Base-by-base conservation (phyloP, 2,797 vertebrate genomes). In the Helostoma temminkii region DNA sequence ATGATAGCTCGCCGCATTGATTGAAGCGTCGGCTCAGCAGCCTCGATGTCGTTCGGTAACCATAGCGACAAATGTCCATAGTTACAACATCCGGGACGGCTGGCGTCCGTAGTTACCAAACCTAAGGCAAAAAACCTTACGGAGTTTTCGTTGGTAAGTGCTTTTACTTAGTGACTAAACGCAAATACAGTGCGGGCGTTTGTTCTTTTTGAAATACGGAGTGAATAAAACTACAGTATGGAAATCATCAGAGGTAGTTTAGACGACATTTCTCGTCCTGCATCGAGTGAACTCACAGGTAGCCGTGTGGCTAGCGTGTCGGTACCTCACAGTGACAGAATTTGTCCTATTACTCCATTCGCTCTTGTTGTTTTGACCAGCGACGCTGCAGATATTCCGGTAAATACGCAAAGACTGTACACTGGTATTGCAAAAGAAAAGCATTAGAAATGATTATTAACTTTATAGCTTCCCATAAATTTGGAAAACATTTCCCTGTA, bases 201-300 rank as follows among this genome's bases (percentile, higher is more conserved):
- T 49, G 3, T 54, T 26, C 2, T n/a, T 21, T 1, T 66, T 37
- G 8, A 37, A 54, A 15, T 41, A 32, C 12, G 30, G 4, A 53
- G 6, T n/a, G n/a, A n/a, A n/a, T n/a, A 43, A 45, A 45, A 39
- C 22, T 14, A 24, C 21, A 61, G 3, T 3, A 95, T 97, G 96
- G 93, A 96, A 90, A 93, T 96, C 54, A 89, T 88, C 68, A 94
- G 79, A 82, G 93, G 94, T 6, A 93, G 62, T 68, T 83, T 96
- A 58, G 95, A 96, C 41, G 85, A 90, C 59, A 96, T 97, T 84
- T 95, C 94, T 65, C 91, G 93, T 50, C 92, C 95, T 70, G 82
- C 91, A 25, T 93, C 92, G 56, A 87, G 63, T 39, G 95, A 93
- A 60, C 85, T 80, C 42, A 64, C 66, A 45, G 88, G 87, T 0